phyloP scores from a whole-genome alignment of 1,140 invertebrate species.

The Lepidotrigona ventralis region DNA sequence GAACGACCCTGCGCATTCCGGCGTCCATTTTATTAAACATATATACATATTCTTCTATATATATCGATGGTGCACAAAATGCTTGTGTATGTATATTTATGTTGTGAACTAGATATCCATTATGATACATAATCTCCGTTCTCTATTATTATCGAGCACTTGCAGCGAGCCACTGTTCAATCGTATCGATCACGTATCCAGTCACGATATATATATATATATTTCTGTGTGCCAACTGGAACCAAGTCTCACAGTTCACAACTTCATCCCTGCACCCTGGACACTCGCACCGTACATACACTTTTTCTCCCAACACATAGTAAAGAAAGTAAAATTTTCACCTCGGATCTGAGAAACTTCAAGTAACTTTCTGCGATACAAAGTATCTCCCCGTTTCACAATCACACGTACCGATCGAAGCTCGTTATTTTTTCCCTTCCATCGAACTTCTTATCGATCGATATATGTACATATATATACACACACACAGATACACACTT shows the following conservation, averaged over 20 bases:
- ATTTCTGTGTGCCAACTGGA: constrained; percentile 13
- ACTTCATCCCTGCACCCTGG: background rate
- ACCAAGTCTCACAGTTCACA: background rate
- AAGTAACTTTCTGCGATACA: background rate
- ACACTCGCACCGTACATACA: background rate
- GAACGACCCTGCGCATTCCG: constrained; percentile 61
- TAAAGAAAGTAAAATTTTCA: background rate
- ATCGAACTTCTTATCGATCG: background rate
- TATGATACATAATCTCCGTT: constrained; percentile 60
- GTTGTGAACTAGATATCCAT: constrained; percentile 78
- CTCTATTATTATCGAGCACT: constrained; percentile 60
- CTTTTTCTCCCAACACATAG: background rate
- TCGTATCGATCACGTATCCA: background rate
- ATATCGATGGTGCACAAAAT: constrained; percentile 77
- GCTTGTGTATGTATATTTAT: constrained; percentile 80
- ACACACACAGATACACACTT: no score
- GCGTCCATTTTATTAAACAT: constrained; percentile 71
- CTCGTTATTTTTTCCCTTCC: background rate
- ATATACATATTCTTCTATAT: constrained; percentile 66
- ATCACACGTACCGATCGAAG: background rate
- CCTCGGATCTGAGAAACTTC: background rate
- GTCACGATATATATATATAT: background rate
- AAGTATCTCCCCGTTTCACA: background rate
- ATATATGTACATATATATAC: no score
- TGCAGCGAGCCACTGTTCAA: constrained; percentile 63